Conservation (phyloP, 2,113 vertebrate species). For the Salvelinus sp. region DNA sequence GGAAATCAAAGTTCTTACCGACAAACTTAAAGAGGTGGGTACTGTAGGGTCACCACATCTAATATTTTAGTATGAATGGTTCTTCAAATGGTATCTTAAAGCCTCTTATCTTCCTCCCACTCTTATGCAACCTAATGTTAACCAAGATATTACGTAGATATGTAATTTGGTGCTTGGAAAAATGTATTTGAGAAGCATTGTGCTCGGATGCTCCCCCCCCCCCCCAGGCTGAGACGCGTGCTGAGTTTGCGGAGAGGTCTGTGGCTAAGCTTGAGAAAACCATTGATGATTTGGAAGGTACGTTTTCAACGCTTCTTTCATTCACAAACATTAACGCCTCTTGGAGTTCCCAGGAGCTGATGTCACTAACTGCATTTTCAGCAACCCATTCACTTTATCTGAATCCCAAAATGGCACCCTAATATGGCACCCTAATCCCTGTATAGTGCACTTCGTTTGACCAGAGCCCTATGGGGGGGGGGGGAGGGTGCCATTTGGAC, state of each 20-base stretch:
- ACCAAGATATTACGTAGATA: background rate
- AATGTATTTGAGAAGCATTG: background rate
- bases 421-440: too few species aligned
- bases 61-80: background rate
- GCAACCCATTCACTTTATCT: too few species aligned
- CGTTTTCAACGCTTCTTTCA: background rate
- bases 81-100: background rate
- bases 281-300: conserved; percentile 98
- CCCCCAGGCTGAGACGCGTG: conserved; percentile 90
- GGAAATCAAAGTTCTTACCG: conserved; percentile 92
- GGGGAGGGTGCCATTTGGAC: too few species aligned
- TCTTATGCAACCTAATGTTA: background rate
- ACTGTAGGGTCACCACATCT: background rate
- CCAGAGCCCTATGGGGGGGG: too few species aligned
- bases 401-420: too few species aligned
- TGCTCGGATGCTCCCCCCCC: too few species aligned
- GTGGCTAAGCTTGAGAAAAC: conserved; percentile 98
- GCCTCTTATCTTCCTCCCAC: background rate
- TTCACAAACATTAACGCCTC: too few species aligned
- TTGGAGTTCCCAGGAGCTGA: background rate
- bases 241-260: conserved; percentile 95
- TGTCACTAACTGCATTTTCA: background rate
- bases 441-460: too few species aligned
- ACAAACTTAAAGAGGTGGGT: conserved; percentile 96
- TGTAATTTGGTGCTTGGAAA: background rate